phyloP scores from a whole-genome alignment of 1,140 invertebrate genomes.

The Drosophila nasuta region DNA sequence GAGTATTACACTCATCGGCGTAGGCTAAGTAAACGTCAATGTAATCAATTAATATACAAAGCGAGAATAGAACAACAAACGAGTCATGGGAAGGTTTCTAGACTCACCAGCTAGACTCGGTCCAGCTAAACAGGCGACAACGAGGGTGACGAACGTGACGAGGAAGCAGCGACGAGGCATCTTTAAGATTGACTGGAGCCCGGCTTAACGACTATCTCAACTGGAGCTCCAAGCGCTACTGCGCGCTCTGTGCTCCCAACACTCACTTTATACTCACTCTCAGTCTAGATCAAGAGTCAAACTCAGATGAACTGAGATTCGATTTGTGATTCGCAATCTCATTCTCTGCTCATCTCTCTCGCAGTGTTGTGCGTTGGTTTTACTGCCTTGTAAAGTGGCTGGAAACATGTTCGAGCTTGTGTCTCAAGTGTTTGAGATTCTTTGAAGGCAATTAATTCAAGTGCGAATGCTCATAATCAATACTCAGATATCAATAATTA shows the following conservation, averaged over 20 bases:
- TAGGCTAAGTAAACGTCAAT: slow-evolving; percentile 51
- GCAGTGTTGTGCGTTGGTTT: not conserved
- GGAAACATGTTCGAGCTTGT: slow-evolving; percentile 7
- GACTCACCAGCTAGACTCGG: slow-evolving; percentile 57
- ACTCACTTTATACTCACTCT: slow-evolving; percentile 41
- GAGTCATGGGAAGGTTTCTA: slow-evolving; percentile 20
- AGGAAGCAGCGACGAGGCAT: slow-evolving; percentile 48
- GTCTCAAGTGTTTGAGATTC: slow-evolving; percentile 3
- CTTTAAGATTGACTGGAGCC: slow-evolving; percentile 22
- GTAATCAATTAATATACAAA: slow-evolving; percentile 42
- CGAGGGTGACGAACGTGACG: not conserved
- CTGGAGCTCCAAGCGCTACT: slow-evolving; percentile 59
- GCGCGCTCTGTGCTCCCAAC: slow-evolving; percentile 33
- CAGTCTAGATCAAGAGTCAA: slow-evolving; percentile 2
- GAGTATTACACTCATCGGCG: slow-evolving; percentile 60
- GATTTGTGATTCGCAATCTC: not conserved
- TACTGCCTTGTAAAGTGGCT: slow-evolving; percentile 9
- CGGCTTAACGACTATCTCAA: slow-evolving; percentile 31
- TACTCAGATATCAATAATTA: not conserved
- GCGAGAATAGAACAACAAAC: slow-evolving; percentile 12
- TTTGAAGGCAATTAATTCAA: slow-evolving; percentile 1
- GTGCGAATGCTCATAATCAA: not conserved
- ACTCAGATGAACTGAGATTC: not conserved
- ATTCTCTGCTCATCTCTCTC: slow-evolving; percentile 25
- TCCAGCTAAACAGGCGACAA: slow-evolving; percentile 35